These are phyloP conservation scores for Exocentrus adspersus DNA, from an alignment of 2,888 invertebrate genomes.

Conservation along the genomic window DNA sequence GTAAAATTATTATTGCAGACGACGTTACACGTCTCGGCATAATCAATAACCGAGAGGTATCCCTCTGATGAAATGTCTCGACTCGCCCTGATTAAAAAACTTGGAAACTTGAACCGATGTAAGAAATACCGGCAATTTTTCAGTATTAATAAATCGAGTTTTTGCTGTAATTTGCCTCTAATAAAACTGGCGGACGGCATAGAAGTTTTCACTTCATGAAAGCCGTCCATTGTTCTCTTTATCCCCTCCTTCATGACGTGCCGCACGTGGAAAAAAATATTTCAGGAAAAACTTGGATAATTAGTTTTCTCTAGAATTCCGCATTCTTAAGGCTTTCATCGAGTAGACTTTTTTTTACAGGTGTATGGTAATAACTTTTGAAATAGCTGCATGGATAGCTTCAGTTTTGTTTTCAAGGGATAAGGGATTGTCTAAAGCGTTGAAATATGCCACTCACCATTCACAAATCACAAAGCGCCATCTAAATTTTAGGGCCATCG, in stretches of 20 bases:
- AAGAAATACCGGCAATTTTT: neutral
- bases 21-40: too few relatives aligned
- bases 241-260: neutral
- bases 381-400: too few relatives aligned
- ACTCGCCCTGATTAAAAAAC: neutral
- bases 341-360: too few relatives aligned
- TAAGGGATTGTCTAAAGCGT: too few relatives aligned
- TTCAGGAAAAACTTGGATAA: constrained; percentile 18
- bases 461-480: neutral
- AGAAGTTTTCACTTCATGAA: constrained; percentile 19
- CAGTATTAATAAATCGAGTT: constrained; percentile 21
- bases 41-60: too few relatives aligned
- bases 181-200: constrained; percentile 4
- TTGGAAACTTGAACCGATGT: neutral
- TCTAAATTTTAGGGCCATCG: neutral
- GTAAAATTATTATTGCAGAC: too few relatives aligned
- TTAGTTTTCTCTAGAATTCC: constrained; percentile 17
- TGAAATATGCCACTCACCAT: too few relatives aligned
- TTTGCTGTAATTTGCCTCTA: constrained; percentile 16
- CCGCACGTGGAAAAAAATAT: constrained; percentile 14
- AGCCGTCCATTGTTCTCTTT: constrained; percentile 20
- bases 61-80: too few relatives aligned
- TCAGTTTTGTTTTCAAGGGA: too few relatives aligned
- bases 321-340: neutral
- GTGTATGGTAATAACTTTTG: too few relatives aligned